Base-by-base conservation (phyloP, 2,797 vertebrate genomes). In the Cuniculus paca region DNA sequence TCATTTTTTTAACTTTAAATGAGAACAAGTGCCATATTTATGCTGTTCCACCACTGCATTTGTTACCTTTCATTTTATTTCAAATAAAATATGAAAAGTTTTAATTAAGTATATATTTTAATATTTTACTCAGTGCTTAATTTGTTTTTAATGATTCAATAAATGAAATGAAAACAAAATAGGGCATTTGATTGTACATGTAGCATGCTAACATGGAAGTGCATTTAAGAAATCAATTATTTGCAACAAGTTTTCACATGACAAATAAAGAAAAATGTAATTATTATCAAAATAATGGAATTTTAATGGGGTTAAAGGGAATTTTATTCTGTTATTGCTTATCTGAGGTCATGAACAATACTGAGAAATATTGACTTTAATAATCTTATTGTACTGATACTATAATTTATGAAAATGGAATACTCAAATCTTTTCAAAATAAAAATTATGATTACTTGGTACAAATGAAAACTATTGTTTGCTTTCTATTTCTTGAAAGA, bases 91-190 rank as follows among this genome's bases (percentile, higher is more conserved):
- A 91, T 95, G 1, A 81, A 97, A 97, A 95, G 5, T 87, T 86
- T 95, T 79, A 87, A 56, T 63, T 94, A 89, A 0, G 10, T 96
- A 86, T 93, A 0, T 50, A 28, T 92, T 98, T 20, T 70, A 97
- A 9, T 0, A 31, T 68, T 84, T 94, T 84, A 54, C 84, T 68
- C 84, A 97, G 85, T 68, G 28, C 42, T 85, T 97, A 74, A 83
- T 88, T 96, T 95, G 74, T 88, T 83, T 95, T 96, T 97, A 98
- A 96, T 97, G 97, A 97, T 95, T 96, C 92, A 97, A 87, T 12
- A 22, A 45, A 42, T 56, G n/a, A 92, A 92, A 81, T 93, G 52
- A 96, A 97, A 78, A 96, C 11, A 92, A 90, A 89, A 77, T 61
- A 87, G 70, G 88, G 4, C 34, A 77, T 84, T 95, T 97, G 74